These are phyloP conservation scores for Microcebus murinus DNA, from an alignment of 2,113 vertebrate species.

Conservation along the genomic window DNA sequence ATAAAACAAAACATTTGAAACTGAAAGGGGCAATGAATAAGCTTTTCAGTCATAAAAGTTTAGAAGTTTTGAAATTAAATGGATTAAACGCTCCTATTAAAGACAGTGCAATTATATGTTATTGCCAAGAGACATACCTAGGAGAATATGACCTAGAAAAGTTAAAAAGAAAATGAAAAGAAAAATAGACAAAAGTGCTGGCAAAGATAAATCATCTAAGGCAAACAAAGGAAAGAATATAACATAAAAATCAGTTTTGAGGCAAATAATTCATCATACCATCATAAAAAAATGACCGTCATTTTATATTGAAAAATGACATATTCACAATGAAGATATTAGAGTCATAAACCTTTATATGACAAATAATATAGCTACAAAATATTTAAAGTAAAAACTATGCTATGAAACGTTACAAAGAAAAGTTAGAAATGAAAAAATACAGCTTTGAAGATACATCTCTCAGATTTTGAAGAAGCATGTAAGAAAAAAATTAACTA, in stretches of 20 bases:
- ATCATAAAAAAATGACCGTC: neutral
- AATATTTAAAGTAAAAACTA: constrained; percentile 18
- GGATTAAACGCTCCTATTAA: neutral
- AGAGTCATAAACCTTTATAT: neutral
- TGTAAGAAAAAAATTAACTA: neutral
- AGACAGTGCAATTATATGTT: neutral
- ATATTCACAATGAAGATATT: neutral
- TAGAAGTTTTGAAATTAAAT: neutral
- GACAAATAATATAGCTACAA: neutral
- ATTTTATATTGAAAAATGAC: constrained; percentile 38
- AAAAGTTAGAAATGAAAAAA: neutral
- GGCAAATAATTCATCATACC: constrained; percentile 10
- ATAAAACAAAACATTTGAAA: neutral
- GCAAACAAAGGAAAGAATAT: neutral
- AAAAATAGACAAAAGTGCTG: neutral
- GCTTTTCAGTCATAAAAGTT: neutral
- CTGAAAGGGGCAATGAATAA: neutral
- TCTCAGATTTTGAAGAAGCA: neutral
- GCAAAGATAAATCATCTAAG: neutral
- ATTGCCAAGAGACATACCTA: neutral
- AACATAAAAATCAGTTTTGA: constrained; percentile 7
- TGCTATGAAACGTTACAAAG: neutral
- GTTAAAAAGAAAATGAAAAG: neutral
- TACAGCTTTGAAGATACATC: neutral
- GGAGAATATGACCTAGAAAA: neutral